These are phyloP conservation scores for Vicugna pacos DNA, from an alignment of 2,113 vertebrate species.

Conservation along the genomic window DNA sequence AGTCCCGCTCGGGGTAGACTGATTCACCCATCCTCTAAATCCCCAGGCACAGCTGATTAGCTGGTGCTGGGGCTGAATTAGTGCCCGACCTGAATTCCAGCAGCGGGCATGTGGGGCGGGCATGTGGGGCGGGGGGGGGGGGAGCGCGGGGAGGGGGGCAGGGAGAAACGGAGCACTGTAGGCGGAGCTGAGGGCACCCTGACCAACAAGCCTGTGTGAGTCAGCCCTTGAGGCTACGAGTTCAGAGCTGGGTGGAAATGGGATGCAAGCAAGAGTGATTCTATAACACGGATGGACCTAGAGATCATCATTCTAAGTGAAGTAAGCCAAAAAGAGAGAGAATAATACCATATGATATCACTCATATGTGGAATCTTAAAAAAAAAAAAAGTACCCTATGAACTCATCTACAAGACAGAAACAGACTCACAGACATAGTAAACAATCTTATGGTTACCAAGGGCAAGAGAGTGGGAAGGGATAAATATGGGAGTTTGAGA, in stretches of 20 bases:
- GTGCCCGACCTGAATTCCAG: not conserved
- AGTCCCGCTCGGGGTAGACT: not conserved
- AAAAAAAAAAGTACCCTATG: too few species aligned
- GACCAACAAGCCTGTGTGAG: not conserved
- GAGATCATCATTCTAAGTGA: too few species aligned
- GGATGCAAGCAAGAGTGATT: not conserved
- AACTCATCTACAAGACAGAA: too few species aligned
- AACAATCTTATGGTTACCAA: too few species aligned
- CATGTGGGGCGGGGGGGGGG: not conserved
- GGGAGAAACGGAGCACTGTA: not conserved
- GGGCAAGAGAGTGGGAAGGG: too few species aligned
- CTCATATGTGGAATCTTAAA: too few species aligned
- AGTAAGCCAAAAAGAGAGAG: too few species aligned
- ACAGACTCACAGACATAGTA: too few species aligned
- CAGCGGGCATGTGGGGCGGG: not conserved
- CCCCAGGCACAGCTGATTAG: not conserved
- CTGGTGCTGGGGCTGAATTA: not conserved
- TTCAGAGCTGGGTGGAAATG: not conserved
- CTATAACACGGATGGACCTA: not conserved
- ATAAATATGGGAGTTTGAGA: too few species aligned
- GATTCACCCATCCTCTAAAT: not conserved
- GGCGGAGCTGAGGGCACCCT: not conserved
- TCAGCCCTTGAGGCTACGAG: not conserved
- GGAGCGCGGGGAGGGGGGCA: too few species aligned
- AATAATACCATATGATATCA: too few species aligned